Base-by-base conservation (phyloP, 1,140 invertebrate species). In the Heterodera carotae region DNA sequence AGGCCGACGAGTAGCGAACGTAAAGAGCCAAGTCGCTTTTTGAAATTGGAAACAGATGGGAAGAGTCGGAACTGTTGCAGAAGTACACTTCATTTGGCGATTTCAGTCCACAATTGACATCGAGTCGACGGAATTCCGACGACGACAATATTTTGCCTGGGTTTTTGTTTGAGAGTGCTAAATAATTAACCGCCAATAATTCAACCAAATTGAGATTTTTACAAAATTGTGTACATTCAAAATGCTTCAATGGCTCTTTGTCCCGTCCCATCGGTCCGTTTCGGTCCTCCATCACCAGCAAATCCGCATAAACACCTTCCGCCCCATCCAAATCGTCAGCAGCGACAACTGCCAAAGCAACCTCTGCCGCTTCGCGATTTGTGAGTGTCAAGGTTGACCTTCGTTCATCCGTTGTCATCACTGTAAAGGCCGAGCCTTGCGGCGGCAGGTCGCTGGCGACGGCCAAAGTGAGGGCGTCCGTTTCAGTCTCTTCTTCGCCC, bases 11-110 rank as follows among this genome's bases (percentile, higher is more conserved):
- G 68, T 81, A 81, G 29, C 59, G 62, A 33, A 33, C 43, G 48
- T 81, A 81, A n/a, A 64, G 34, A 27, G 56, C 62, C 36, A 71
- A 67, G 67, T 81, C 80, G 33, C 0, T 27, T 31, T 62, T 64
- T 2, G 72, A 74, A 31, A 74, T 74, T 62, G 56, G 39, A 15
- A 74, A 74, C 22, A 74, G 56, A 29, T 12, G 12, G 36, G 29
- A 62, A n/a, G 39, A 73, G 36, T 15, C 43, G 72, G 33, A n/a
- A n/a, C n/a, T n/a, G 66, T 27, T 77, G 73, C 25, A 71, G 56
- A 73, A 84, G 67, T 84, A 84, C 27, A 81, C 75, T 48, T 85
- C 78, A 25, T 67, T 66, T 2, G 84, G 76, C 2, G 80, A 85
- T 53, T 78, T 78, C 2, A 84, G 72, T 34, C 83, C 83, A 43